Evolutionary conservation across 2,113 vertebrate species (phyloP), one percentile per base, ranked within the genome.

Genomic region (Oreochromis aureus): DNA sequence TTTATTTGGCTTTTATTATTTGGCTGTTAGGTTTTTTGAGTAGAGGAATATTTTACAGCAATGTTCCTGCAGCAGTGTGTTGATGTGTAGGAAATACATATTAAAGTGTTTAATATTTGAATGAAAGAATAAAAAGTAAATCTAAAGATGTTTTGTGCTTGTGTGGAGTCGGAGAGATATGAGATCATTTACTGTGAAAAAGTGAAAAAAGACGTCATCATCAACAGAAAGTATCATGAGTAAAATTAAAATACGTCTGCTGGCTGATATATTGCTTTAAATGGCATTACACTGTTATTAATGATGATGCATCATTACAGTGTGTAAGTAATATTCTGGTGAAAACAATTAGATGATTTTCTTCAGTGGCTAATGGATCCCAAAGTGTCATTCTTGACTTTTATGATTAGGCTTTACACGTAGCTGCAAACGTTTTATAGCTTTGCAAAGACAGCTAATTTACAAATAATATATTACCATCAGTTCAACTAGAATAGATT

Each of bases 231-330:
- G 24, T 48, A 18, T 30, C 41, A 1, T 0, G 6, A 76, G 24
- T 48, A 30, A 76, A 76, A 30, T 48, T 18, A 30, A 19, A 48
- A 48, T 0, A 48, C 3, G 1, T 30, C 71, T 48, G 15, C 18
- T 76, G 24, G 24, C 44, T 18, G 24, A 11, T 48, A 0, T 48
- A 12, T 1, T 30, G 9, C 1, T 51, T 76, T 48, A 73, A 0
- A 73, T 9, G 13, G 4, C 22, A 73, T 46, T 46, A 18, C 66
- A 73, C 22, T 46, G 2, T 46, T 30, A 0, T 27, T 73, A 73
- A 10, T 44, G 39, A 10, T 18, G 22, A 73, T 30, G 22, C 13
- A 46, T 73, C 8, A 0, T 30, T 73, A 24, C 39, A 73, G 61
- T 66, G 61, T 6, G 12, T 7, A 18, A 73, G 15, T 48, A 18